phyloP scores from a whole-genome alignment of 2,113 vertebrate species.

The Setophaga coronata region DNA sequence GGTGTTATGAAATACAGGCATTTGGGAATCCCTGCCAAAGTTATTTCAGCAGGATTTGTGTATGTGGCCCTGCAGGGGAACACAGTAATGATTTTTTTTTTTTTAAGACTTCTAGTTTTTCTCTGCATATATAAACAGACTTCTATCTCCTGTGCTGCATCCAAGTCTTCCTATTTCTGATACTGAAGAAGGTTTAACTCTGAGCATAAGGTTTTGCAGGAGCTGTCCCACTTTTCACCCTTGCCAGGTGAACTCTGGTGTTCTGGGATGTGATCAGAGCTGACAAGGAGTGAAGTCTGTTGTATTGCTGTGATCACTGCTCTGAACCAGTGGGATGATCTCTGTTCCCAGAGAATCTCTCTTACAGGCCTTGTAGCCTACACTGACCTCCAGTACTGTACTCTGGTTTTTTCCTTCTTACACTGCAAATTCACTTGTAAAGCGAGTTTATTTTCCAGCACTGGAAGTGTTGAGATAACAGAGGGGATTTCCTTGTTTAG shows the following conservation, averaged over 20 bases:
- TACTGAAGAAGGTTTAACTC: neutral
- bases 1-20: neutral
- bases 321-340: neutral
- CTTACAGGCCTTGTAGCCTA: neutral
- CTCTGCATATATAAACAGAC: neutral
- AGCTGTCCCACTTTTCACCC: neutral
- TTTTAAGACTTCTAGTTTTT: neutral
- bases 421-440: neutral
- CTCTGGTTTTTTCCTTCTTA: neutral
- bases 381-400: neutral
- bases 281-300: neutral
- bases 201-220: neutral
- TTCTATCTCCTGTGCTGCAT: neutral
- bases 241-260: neutral
- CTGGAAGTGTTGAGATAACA: conserved; percentile 43
- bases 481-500: conserved; percentile 57
- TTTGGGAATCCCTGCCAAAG: neutral
- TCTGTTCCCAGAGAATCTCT: neutral
- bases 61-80: neutral
- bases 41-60: neutral
- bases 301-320: neutral
- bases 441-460: conserved; percentile 28
- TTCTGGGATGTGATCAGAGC: neutral
- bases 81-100: conserved; percentile 6
- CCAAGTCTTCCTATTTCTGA: neutral